Percentiles rank a stretch among this genome's conserved stretches.
phyloP scores from a whole-genome alignment of 2,888 invertebrate genomes.

The Brenthis hecate region DNA sequence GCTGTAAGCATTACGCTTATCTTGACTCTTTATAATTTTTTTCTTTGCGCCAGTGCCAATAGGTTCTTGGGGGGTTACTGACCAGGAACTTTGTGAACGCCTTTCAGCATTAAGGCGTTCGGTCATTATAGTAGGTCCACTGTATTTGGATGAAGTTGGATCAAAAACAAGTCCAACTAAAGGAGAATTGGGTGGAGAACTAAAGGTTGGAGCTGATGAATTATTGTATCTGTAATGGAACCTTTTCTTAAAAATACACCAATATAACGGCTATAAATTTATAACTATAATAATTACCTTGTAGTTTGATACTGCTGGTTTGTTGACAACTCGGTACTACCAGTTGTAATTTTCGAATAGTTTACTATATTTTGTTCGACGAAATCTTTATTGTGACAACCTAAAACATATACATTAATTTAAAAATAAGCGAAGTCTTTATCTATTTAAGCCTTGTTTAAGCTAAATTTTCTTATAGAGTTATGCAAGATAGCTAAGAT shows the following conservation, averaged over 20 bases:
- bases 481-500: no score
- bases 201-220: slow-evolving; percentile 69
- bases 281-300: slow-evolving; percentile 50
- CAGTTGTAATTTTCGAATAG: slow-evolving; percentile 68
- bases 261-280: not conserved
- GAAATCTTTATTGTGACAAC: slow-evolving; percentile 66
- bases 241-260: not conserved
- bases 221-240: slow-evolving; percentile 68
- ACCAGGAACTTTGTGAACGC: slow-evolving; percentile 69
- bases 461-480: no score
- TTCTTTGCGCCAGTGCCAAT: slow-evolving; percentile 78
- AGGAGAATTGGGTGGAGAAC: slow-evolving; percentile 76
- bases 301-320: slow-evolving; percentile 66
- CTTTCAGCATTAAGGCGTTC: slow-evolving; percentile 65
- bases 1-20: slow-evolving; percentile 65
- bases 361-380: slow-evolving; percentile 67
- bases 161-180: slow-evolving; percentile 73
- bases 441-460: no score
- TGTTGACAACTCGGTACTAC: slow-evolving; percentile 56
- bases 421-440: not conserved
- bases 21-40: slow-evolving; percentile 75
- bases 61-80: slow-evolving; percentile 68
- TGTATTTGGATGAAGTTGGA: slow-evolving; percentile 69
- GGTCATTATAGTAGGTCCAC: slow-evolving; percentile 60
- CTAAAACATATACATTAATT: slow-evolving; percentile 44